A percentile compares a stretch with the other conserved stretches of the same genome.
phyloP scores from a whole-genome alignment of 2,888 invertebrate species.

The Dryobotodes eremita region DNA sequence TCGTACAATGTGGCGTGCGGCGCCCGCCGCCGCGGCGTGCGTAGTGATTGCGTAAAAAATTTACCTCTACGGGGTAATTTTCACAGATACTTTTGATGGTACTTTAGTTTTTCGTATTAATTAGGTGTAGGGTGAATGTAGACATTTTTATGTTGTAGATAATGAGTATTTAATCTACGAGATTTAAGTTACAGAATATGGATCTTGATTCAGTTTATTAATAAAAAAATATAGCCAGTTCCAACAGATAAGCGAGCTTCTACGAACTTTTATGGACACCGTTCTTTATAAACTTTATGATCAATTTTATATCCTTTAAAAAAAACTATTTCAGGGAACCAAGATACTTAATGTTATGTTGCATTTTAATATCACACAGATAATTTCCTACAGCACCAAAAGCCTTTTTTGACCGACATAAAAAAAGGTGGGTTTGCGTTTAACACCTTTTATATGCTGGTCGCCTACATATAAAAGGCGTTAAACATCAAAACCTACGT shows the following conservation, averaged over 20 bases:
- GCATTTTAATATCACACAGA: not conserved
- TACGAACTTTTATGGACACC: slow-evolving; percentile 6
- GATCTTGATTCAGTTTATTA: not conserved
- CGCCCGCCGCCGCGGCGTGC: too few relatives aligned
- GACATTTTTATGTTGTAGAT: too few relatives aligned
- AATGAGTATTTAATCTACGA: not conserved
- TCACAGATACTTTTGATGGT: too few relatives aligned
- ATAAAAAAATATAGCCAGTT: slow-evolving; percentile 13
- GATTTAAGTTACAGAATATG: not conserved
- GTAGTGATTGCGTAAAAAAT: too few relatives aligned
- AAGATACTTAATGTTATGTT: not conserved
- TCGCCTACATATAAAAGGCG: too few relatives aligned
- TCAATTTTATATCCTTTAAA: not conserved
- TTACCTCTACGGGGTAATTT: too few relatives aligned
- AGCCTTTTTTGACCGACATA: not conserved
- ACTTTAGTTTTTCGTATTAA: too few relatives aligned
- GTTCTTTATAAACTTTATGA: not conserved
- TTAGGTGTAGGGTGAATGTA: too few relatives aligned
- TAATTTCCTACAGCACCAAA: not conserved
- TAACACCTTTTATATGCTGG: not conserved
- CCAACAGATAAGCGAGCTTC: not conserved
- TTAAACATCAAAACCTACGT: not conserved
- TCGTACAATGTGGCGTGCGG: too few relatives aligned
- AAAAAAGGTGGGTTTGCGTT: not conserved
- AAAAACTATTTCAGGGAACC: slow-evolving; percentile 7